phyloP scores from a whole-genome alignment of 2,113 vertebrate species.

The Bubo scandiacus region DNA sequence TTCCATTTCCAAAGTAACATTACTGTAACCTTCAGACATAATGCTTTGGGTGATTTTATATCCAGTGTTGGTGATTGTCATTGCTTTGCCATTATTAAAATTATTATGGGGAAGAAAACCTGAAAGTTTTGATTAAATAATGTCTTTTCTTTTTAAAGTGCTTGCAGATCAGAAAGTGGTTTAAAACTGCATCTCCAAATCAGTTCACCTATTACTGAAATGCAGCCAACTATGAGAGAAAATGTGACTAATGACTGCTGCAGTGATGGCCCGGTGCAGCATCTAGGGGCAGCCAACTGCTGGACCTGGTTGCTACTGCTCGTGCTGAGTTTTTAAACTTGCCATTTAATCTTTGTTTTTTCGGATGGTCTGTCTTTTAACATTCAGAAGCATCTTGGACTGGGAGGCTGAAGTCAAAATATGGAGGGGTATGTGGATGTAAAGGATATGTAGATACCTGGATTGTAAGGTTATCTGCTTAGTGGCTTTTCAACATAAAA shows the following conservation, averaged over 20 bases:
- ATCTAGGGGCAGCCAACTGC: not conserved
- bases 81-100: not conserved
- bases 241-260: not conserved
- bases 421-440: not conserved
- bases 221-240: not conserved
- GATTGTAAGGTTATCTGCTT: not conserved
- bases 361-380: not conserved
- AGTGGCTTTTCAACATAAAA: not conserved
- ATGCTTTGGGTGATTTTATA: not conserved
- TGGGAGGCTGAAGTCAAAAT: not conserved
- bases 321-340: not conserved
- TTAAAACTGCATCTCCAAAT: not conserved
- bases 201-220: not conserved
- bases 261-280: not conserved
- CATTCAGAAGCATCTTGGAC: not conserved
- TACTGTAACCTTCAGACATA: not conserved
- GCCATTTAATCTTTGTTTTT: not conserved
- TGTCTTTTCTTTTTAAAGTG: not conserved
- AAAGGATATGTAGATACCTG: not conserved
- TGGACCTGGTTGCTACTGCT: not conserved
- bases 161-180: not conserved
- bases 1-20: not conserved
- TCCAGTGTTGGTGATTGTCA: not conserved
- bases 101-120: not conserved
- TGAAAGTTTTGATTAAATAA: not conserved